These are phyloP conservation scores for Charadrius vociferus DNA, from an alignment of 2,113 vertebrate genomes.

Conservation along the genomic window DNA sequence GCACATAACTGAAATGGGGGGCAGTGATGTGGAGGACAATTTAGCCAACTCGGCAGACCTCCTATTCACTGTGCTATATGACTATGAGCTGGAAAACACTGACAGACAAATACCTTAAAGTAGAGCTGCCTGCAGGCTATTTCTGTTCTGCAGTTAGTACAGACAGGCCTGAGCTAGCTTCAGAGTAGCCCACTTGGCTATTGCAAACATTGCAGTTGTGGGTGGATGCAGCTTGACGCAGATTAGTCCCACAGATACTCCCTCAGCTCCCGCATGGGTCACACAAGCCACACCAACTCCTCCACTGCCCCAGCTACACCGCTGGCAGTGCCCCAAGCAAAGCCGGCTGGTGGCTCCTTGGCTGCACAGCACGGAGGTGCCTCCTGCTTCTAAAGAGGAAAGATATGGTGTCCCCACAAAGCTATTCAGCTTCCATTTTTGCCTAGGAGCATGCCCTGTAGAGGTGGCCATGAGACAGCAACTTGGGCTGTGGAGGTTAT, in stretches of 20 bases:
- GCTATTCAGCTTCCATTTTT: neutral
- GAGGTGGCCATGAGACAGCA: neutral
- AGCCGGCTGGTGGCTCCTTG: neutral
- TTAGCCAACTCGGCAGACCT: neutral
- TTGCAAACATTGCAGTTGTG: neutral
- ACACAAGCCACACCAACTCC: accelerated
- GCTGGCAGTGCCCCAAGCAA: neutral
- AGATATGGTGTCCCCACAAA: neutral
- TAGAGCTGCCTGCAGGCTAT: neutral
- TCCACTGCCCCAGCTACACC: neutral
- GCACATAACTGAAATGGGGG: neutral
- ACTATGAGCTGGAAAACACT: neutral
- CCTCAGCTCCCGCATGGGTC: neutral
- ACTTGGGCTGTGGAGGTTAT: neutral
- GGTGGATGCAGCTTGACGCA: accelerated
- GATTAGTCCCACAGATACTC: neutral
- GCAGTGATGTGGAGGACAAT: neutral
- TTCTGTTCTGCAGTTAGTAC: neutral
- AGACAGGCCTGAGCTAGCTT: neutral
- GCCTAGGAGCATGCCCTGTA: neutral
- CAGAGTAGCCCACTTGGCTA: neutral
- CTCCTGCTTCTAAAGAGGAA: neutral
- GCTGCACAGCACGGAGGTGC: accelerated
- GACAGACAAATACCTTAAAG: neutral
- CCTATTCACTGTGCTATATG: neutral